Percentiles rank a stretch among this genome's conserved stretches.
Conservation (phyloP, 2,888 invertebrate species). For the Chirona hameri region DNA sequence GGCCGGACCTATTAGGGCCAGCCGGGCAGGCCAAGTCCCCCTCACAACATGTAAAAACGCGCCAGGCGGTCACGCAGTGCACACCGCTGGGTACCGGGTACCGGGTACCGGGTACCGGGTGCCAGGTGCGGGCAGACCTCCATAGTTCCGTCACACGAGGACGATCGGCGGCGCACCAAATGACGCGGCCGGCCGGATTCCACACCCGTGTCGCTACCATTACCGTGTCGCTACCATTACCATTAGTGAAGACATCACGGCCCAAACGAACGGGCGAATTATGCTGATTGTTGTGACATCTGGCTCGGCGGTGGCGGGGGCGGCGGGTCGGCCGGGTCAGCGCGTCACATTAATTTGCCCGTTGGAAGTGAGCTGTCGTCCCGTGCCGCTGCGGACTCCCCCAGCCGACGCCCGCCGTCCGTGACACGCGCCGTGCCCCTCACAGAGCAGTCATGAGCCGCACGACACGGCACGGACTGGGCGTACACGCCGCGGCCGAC, state of each 20-base stretch:
- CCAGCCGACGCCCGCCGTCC: background rate
- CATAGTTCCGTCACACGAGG: no score
- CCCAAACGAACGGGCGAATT: background rate
- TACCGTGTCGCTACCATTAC: no score
- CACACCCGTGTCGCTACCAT: no score
- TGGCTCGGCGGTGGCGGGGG: background rate
- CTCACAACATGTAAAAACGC: no score
- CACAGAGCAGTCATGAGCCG: no score
- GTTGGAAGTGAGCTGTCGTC: no score
- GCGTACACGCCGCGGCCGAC: no score
- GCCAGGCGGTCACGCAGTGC: background rate
- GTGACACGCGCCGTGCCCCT: background rate
- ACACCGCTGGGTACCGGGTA: background rate
- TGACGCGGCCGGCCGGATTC: no score
- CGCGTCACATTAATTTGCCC: constrained; percentile 1
- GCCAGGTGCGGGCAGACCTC: background rate
- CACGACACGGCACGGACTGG: no score
- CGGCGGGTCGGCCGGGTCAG: background rate
- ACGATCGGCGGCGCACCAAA: no score
- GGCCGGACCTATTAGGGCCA: background rate
- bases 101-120: no score
- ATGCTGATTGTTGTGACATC: background rate
- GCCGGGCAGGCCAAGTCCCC: no score
- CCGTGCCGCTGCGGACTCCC: background rate
- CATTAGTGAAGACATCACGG: background rate